Evolutionary conservation across 1,140 invertebrate species (phyloP).

Genomic region (Octopus bimaculoides): DNA sequence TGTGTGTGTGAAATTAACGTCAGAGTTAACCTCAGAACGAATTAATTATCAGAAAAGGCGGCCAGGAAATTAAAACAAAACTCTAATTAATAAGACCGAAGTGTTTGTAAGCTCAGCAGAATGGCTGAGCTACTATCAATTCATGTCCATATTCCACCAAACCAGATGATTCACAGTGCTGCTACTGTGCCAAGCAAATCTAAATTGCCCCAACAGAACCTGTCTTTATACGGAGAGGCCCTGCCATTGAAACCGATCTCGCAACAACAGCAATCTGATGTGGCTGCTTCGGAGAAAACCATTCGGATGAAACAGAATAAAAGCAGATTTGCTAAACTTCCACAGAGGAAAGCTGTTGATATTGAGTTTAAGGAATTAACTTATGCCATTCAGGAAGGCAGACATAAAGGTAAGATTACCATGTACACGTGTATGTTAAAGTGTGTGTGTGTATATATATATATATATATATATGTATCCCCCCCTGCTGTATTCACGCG

Average conservation of each 20-base stretch:
- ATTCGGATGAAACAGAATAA: constrained; percentile 18
- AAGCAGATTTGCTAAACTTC: constrained; percentile 58
- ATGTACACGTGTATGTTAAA: too few relatives aligned
- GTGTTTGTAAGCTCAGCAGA: neutral
- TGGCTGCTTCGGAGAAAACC: neutral
- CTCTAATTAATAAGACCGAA: too few relatives aligned
- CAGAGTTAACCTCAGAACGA: too few relatives aligned
- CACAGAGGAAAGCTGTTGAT: constrained; percentile 79
- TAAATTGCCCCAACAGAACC: constrained; percentile 16
- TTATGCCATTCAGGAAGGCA: constrained; percentile 79
- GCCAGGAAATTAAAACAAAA: too few relatives aligned
- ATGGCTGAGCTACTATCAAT: constrained; percentile 50
- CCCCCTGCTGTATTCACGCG: too few relatives aligned
- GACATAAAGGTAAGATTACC: constrained; percentile 65
- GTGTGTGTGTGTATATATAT: too few relatives aligned
- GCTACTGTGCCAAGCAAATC: neutral
- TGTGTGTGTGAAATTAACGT: too few relatives aligned
- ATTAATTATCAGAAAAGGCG: too few relatives aligned
- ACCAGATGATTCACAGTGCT: constrained; percentile 19
- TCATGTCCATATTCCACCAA: constrained; percentile 48
- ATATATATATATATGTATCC: too few relatives aligned
- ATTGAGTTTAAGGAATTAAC: constrained; percentile 82
- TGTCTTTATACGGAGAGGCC: constrained; percentile 14
- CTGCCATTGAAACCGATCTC: constrained; percentile 9
- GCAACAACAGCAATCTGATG: constrained; percentile 9